Base-by-base conservation (phyloP, 35 echinoderm and acorn worm species). In the Eucidaris tribuloides region DNA sequence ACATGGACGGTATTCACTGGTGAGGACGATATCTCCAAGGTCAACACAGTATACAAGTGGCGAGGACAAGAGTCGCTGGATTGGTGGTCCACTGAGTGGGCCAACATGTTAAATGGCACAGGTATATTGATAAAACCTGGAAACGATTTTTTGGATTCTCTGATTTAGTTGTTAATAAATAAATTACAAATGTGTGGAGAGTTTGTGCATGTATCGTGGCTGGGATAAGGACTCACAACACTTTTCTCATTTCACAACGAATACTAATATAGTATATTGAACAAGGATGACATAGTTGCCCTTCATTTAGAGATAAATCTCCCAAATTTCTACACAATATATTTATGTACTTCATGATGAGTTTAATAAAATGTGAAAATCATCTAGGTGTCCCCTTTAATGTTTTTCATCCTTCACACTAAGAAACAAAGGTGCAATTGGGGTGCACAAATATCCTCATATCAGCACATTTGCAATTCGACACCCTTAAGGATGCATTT, bases 91-190 rank as follows among this genome's bases (percentile, higher is more conserved):
- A 89, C 56, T 49, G 76, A 93, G 38, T 85, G 87, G 44, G 95
- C 95, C 14, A 98, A 98, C 48, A 98, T 93, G 95, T 78, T 98
- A 29, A 98, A 98, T 86, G 95, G 95, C 40, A 90, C 95, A 87
- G 95, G 95, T 98, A 52, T 52, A 52, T 9, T 9, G n/a, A 9
- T 52, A 52, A 11, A 11, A n/a, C 48, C 9, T n/a, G 9, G n/a
- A 52, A 52, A 11, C 48, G 9, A 52, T 52, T 52, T n/a, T n/a
- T 9, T 52, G 48, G 48, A 52, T 9, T 11, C n/a, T 9, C 48
- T 52, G 9, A 52, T 11, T 52, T 9, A 9, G 48, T n/a, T 11
- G 9, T n/a, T n/a, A n/a, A n/a, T n/a, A n/a, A 52, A 52, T 11
- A 11, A 52, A 52, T 9, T 11, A 52, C n/a, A 52, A n/a, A n/a